phyloP scores from a whole-genome alignment of 2,888 invertebrate genomes.

The Acrocyrtus sp. region DNA sequence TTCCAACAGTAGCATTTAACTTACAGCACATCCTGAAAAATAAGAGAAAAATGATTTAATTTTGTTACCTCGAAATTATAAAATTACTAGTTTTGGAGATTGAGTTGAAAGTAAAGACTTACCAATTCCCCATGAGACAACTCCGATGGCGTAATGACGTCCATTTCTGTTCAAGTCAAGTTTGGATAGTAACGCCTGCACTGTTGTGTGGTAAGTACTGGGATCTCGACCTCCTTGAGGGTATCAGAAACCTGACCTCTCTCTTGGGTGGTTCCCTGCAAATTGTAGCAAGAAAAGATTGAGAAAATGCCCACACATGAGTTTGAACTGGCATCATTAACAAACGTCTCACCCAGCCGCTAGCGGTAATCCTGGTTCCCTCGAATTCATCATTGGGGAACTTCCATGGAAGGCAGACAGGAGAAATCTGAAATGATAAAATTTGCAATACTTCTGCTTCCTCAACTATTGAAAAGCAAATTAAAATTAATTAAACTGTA shows the following conservation, averaged over 20 bases:
- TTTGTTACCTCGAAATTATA: neutral
- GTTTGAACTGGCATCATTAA: neutral
- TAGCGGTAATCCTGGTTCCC: neutral
- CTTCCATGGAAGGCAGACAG: neutral
- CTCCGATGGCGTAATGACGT: conserved; percentile 53
- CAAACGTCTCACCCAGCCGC: neutral
- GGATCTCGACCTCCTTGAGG: neutral
- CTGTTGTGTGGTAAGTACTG: neutral
- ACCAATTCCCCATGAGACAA: conserved; percentile 49
- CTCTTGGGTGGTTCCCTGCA: neutral
- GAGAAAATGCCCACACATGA: neutral
- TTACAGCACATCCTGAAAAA: conserved; percentile 18
- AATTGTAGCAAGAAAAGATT: neutral
- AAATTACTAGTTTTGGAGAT: too few relatives aligned
- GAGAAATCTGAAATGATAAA: neutral
- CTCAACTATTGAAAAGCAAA: neutral
- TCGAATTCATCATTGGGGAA: neutral
- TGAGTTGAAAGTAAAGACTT: too few relatives aligned
- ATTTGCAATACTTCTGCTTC: neutral
- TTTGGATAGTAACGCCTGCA: too few relatives aligned
- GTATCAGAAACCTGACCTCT: neutral
- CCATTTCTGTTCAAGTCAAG: conserved; percentile 49
- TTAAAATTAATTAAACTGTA: neutral
- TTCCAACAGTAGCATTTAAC: too few relatives aligned
- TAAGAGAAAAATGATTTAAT: neutral